Base-by-base conservation (phyloP, 2,113 vertebrate genomes). In the Cynopterus brachyotis region DNA sequence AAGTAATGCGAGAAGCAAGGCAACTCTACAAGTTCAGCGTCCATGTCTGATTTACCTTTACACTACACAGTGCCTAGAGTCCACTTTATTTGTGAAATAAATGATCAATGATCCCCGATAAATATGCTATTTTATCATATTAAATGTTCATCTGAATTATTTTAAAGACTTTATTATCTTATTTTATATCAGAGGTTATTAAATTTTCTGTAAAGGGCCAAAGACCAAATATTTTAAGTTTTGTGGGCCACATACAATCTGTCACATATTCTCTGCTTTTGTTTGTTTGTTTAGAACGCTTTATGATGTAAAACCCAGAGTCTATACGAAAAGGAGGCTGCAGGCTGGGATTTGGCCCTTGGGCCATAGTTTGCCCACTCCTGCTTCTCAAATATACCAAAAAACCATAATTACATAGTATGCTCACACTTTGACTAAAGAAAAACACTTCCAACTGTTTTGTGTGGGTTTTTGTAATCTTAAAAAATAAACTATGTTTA, bases 371-470 rank as follows among this genome's bases (percentile, higher is more conserved):
- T 53, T 19, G 55, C 37, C 72, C 70, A 88, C 37, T 26, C 37
- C 1, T n/a, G 69, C 28, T 81, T 79, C 83, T 67, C 79, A 92
- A 47, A 72, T 40, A 35, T 70, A 85, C 22, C 7, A 26, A 62
- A 86, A 88, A 42, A 1, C 10, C 30, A 3, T 50, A 81, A 73
- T 69, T 82, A 82, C 4, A 37, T 5, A 87, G 57, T 5, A 19
- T 2, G 8, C 72, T 53, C 59, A 80, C 26, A 90, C 17, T 78
- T 60, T 57, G 28, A 79, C 45, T 64, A 60, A 82, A 89, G 70
- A 80, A 94, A 94, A 91, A 40, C 30, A 93, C n/a, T 94, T 82
- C 47, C 47, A 87, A 82, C 32, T 20, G 35, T 73, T 92, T 64
- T 47, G 47, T n/a, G 30, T 78, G 37, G 55, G 35, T 42, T 76